A percentile compares a stretch with the other conserved stretches of the same genome.
Conservation (phyloP, 2,888 invertebrate genomes). For the Zhengitettix transpicula region DNA sequence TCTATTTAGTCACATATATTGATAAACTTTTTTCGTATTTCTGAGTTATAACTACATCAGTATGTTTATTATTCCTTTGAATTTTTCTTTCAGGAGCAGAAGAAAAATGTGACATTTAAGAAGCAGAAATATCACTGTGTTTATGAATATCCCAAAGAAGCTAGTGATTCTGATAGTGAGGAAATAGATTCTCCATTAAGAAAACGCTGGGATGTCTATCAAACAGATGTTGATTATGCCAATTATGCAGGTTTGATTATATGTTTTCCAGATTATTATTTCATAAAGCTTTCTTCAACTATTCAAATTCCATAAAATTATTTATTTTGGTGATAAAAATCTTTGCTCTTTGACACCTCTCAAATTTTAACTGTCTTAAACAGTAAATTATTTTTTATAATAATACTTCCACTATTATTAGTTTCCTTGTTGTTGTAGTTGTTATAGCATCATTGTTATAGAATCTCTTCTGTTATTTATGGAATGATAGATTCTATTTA, state of each 20-base stretch:
- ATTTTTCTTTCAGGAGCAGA: constrained; percentile 18
- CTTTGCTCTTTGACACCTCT: too few species aligned
- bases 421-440: too few species aligned
- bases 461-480: too few species aligned
- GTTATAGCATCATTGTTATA: too few species aligned
- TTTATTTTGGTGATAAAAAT: too few species aligned
- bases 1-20: not conserved
- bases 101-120: constrained; percentile 64
- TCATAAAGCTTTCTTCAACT: too few species aligned
- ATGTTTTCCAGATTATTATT: too few species aligned
- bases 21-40: not conserved
- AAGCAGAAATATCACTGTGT: constrained; percentile 70
- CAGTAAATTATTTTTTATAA: too few species aligned
- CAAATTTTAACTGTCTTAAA: too few species aligned
- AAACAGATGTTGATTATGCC: constrained; percentile 16
- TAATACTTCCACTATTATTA: too few species aligned
- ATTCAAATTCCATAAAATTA: too few species aligned
- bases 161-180: constrained; percentile 21
- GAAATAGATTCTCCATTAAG: constrained; percentile 2
- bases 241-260: constrained; percentile 22
- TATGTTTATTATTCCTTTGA: not conserved
- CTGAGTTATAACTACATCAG: not conserved
- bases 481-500: too few species aligned
- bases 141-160: constrained; percentile 68
- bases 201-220: constrained; percentile 5